phyloP scores from a whole-genome alignment of 2,888 invertebrate species.

The Pollenia amentaria region DNA sequence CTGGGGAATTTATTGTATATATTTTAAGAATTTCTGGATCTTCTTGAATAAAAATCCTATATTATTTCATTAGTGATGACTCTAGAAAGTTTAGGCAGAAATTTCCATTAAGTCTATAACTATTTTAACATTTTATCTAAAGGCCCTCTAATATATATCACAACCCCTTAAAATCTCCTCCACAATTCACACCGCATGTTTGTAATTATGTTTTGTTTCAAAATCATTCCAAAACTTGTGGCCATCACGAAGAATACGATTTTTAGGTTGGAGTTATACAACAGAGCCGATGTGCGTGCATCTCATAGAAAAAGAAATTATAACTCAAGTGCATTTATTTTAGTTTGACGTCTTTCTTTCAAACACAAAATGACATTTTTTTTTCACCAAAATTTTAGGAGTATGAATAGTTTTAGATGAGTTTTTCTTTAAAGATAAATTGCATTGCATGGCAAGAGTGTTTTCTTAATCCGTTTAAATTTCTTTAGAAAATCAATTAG shows the following conservation, averaged over 20 bases:
- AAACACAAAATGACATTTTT: slow-evolving; percentile 64
- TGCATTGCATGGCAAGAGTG: neutral
- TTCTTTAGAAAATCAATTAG: slow-evolving; percentile 71
- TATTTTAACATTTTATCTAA: neutral
- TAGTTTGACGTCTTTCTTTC: slow-evolving; percentile 41
- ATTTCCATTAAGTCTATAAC: too few relatives aligned
- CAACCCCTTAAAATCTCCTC: neutral
- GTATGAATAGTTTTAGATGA: slow-evolving; percentile 68
- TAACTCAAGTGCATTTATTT: slow-evolving; percentile 48
- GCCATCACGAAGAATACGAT: slow-evolving; percentile 7
- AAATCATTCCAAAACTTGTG: slow-evolving; percentile 61
- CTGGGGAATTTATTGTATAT: too few relatives aligned
- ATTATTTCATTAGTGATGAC: too few relatives aligned
- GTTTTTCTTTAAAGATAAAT: slow-evolving; percentile 59
- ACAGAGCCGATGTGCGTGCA: slow-evolving; percentile 23
- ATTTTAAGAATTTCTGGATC: too few relatives aligned
- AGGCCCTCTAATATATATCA: slow-evolving; percentile 5
- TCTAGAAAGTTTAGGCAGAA: too few relatives aligned
- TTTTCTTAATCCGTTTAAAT: slow-evolving; percentile 14
- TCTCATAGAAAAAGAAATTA: slow-evolving; percentile 19
- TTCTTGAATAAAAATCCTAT: too few relatives aligned
- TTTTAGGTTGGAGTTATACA: neutral
- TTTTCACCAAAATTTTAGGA: slow-evolving; percentile 27
- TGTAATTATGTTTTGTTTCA: slow-evolving; percentile 63
- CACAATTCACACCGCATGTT: slow-evolving; percentile 47